Conservation (phyloP, 1,140 invertebrate species). For the Doryteuthis pealeii region DNA sequence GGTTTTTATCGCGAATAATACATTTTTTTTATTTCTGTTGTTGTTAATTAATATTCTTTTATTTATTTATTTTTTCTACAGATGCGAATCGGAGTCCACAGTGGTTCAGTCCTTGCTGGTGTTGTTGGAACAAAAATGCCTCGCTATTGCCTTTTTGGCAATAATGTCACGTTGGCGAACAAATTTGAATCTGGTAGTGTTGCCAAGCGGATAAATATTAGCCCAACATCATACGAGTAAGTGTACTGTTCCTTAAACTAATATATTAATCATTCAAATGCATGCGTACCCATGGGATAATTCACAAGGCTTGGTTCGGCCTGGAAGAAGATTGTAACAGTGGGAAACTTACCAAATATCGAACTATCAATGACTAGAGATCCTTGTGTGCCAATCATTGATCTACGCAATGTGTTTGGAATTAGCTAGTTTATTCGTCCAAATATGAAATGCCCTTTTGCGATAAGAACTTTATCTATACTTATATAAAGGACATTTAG, state of each 20-base stretch:
- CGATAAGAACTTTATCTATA: no score
- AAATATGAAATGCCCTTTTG: no score
- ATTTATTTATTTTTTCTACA: slow-evolving; percentile 61
- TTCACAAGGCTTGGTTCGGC: neutral
- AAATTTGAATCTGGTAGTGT: slow-evolving; percentile 93
- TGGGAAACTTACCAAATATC: neutral
- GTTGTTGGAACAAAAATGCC: slow-evolving; percentile 58
- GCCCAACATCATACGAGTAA: slow-evolving; percentile 89
- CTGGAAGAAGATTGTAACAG: neutral
- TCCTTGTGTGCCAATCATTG: neutral
- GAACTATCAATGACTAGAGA: neutral
- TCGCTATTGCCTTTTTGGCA: slow-evolving; percentile 57
- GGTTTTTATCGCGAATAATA: no score
- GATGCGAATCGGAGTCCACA: slow-evolving; percentile 91
- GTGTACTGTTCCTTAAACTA: slow-evolving; percentile 38
- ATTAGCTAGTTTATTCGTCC: neutral
- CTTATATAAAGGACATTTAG: no score
- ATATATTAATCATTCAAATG: slow-evolving; percentile 37
- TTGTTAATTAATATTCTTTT: no score
- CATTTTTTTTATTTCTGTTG: no score
- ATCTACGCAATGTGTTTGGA: neutral
- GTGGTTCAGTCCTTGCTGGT: slow-evolving; percentile 54
- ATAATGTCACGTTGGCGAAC: slow-evolving; percentile 88
- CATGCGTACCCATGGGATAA: neutral
- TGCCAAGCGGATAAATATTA: slow-evolving; percentile 85